Evolutionary conservation across 1,140 invertebrate species (phyloP).

Genomic region (Helicoverpa armigera): DNA sequence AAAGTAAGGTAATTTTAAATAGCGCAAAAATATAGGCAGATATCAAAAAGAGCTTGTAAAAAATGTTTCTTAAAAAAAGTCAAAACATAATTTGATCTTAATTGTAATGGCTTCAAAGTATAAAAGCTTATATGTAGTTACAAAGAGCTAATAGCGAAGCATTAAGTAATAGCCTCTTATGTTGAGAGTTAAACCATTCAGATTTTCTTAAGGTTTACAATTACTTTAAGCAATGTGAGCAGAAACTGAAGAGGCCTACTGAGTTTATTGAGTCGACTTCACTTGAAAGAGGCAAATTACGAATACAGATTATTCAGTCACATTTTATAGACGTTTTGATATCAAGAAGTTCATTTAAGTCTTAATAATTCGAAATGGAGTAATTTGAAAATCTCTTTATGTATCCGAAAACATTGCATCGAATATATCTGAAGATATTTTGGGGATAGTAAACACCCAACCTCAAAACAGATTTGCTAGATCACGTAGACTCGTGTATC

Average conservation of each 20-base stretch:
- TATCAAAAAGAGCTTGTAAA: no score
- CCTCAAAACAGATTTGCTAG: neutral
- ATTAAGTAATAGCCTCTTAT: conserved; percentile 7
- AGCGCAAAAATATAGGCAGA: neutral
- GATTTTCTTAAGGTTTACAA: conserved; percentile 21
- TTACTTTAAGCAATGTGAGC: conserved; percentile 16
- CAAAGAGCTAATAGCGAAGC: conserved; percentile 10
- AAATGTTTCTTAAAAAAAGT: neutral
- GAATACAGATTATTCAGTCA: neutral
- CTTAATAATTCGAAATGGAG: no score
- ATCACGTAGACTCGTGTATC: conserved; percentile 4
- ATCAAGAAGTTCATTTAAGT: no score
- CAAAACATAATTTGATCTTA: neutral
- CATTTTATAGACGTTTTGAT: no score
- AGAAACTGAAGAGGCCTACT: conserved; percentile 4
- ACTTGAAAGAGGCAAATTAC: neutral
- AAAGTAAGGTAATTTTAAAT: neutral
- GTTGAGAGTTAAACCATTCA: conserved; percentile 3
- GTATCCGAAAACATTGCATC: no score
- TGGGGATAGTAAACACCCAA: neutral
- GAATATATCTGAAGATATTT: no score
- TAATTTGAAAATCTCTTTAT: no score
- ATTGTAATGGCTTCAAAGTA: neutral
- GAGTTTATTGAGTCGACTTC: neutral
- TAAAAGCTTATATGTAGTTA: neutral